Evolutionary conservation across 2,113 vertebrate species (phyloP).

Genomic region (Corythornis vintsioides): DNA sequence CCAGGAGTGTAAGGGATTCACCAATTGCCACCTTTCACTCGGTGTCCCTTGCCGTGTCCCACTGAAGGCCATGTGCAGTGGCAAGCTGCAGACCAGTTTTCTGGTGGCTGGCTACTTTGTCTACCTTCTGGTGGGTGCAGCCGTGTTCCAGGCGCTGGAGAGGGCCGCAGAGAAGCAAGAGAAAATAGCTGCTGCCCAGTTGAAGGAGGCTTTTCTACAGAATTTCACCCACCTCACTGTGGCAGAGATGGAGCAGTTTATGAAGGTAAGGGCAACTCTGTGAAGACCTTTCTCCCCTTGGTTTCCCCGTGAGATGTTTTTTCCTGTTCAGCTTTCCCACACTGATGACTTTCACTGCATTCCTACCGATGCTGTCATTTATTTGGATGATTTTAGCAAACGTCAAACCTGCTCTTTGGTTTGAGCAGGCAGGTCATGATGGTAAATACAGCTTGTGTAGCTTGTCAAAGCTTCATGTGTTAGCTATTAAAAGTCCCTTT

Average conservation of each 20-base stretch:
- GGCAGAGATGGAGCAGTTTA: conserved; percentile 64
- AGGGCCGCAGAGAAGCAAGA: conserved; percentile 32
- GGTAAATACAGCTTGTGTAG: neutral
- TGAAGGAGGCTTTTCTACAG: conserved; percentile 67
- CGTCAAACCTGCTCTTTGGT: rapidly evolving
- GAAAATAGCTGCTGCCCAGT: conserved; percentile 43
- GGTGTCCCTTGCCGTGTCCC: neutral
- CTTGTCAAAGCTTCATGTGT: neutral
- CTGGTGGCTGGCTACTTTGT: conserved; percentile 23
- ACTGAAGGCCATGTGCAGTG: conserved; percentile 6
- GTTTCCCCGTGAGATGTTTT: neutral
- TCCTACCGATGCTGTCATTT: neutral
- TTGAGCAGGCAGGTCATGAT: neutral
- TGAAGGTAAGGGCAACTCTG: conserved; percentile 58
- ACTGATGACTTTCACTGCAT: neutral
- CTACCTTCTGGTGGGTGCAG: conserved; percentile 66
- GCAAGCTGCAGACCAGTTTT: conserved; percentile 22
- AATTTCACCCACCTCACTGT: conserved; percentile 50
- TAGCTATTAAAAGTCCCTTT: neutral
- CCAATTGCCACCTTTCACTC: rapidly evolving
- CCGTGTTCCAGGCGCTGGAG: conserved; percentile 71
- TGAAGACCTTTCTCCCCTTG: neutral
- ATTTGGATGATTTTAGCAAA: neutral
- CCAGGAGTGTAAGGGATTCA: neutral
- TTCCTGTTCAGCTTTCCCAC: neutral